These are phyloP conservation scores for Thera britannica DNA, from an alignment of 2,888 invertebrate genomes.

Conservation along the genomic window DNA sequence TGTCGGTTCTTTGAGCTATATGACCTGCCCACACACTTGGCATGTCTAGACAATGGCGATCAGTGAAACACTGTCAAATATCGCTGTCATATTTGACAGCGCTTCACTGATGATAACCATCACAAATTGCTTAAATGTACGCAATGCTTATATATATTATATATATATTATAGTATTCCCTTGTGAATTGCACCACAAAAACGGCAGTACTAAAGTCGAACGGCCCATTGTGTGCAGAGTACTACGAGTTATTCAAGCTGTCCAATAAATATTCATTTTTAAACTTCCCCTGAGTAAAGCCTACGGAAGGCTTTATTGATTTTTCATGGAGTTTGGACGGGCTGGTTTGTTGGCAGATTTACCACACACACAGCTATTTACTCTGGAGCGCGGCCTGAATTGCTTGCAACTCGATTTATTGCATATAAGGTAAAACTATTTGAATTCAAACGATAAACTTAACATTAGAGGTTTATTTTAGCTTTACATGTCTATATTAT, in stretches of 20 bases:
- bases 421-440: too few relatives aligned
- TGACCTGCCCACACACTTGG: too few relatives aligned
- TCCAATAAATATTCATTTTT: constrained; percentile 62
- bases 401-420: neutral
- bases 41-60: too few relatives aligned
- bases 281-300: constrained; percentile 23
- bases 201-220: constrained; percentile 44
- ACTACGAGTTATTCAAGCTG: constrained; percentile 58
- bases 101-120: too few relatives aligned
- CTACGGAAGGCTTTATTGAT: constrained; percentile 26
- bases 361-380: neutral
- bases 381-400: neutral
- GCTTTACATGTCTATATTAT: too few relatives aligned
- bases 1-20: too few relatives aligned
- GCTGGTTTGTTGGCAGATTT: constrained; percentile 9
- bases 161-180: neutral
- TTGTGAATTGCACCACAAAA: constrained; percentile 18
- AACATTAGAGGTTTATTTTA: too few relatives aligned
- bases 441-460: too few relatives aligned
- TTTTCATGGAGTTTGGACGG: constrained; percentile 20
- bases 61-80: too few relatives aligned
- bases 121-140: too few relatives aligned
- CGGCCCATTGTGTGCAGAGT: constrained; percentile 53
- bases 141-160: too few relatives aligned
- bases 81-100: too few relatives aligned